Evolutionary conservation across 2,888 invertebrate species (phyloP), one percentile per base, ranked within the genome.

Genomic region (Augiades crinisus): DNA sequence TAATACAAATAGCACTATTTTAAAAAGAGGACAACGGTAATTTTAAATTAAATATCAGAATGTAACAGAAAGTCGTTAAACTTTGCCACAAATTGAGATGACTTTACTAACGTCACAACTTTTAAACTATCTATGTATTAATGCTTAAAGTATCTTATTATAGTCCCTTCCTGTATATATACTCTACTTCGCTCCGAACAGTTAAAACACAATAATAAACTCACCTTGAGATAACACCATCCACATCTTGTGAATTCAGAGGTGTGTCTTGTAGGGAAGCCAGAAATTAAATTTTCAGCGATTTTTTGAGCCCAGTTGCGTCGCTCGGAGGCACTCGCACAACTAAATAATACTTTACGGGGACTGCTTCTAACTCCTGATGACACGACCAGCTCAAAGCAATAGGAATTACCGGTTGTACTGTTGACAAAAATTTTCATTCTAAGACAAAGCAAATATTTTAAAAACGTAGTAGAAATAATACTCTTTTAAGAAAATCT

Each of bases 271-370:
- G 91, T 78, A 1, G 94, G 92, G 52, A 88, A 87, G 7, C 91
- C 90, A 19, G 90, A 87, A 0, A 94, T 95, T 13, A 95, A 78
- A 62, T 93, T 92, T 72, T 96, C 95, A 0, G 95, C 90, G 14
- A 96, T 89, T 70, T 94, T 94, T 71, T 95, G 95, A 78, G 95
- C 94, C 96, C 96, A 96, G 61, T 80, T 84, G 12, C 91, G 75
- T 14, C 92, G 78, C 58, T 92, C 92, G 0, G 89, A 78, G 4
- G 89, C 84, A 58, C 90, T 92, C 31, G 79, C 70, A 57, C 91
- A 90, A 34, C 92, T 92, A 63, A 92, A 92, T 7, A 91, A 76
- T 10, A 92, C 76, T 55, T 92, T 81, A 60, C 92, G 86, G 12
- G 91, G 81, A 0, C 72, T 61, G 45, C 71, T 80, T 56, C 87